phyloP scores from a whole-genome alignment of 2,797 vertebrate genomes.

The Benthosema pterotum region DNA sequence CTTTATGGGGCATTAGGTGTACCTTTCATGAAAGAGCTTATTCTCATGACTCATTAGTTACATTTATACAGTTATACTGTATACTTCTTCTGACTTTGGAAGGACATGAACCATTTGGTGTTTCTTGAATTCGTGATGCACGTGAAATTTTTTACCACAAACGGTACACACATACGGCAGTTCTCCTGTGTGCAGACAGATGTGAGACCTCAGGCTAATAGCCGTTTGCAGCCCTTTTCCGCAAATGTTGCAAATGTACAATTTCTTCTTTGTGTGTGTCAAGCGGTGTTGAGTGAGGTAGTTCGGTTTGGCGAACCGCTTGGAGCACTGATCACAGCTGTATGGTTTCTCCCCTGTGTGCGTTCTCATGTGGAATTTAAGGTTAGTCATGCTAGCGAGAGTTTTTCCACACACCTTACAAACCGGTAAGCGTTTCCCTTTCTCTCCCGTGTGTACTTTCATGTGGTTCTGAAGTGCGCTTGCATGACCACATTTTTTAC shows the following conservation, averaged over 20 bases:
- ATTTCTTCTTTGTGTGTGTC: conserved; percentile 47
- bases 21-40: no score
- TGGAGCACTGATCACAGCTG: conserved; percentile 51
- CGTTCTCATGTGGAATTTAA: conserved; percentile 59
- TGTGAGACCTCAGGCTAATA: conserved; percentile 54
- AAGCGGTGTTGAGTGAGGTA: conserved; percentile 52
- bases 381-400: conserved; percentile 39
- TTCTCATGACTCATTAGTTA: no score
- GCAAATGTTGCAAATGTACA: conserved; percentile 62
- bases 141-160: conserved; percentile 41
- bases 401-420: conserved; percentile 52
- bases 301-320: conserved; percentile 61
- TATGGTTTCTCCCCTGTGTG: conserved; percentile 59
- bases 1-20: no score
- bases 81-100: not conserved
- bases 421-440: conserved; percentile 31
- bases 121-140: conserved; percentile 24
- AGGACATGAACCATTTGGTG: conserved; percentile 41
- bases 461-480: conserved; percentile 68
- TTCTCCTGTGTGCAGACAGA: conserved; percentile 52
- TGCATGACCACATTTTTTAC: conserved; percentile 65
- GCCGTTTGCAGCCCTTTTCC: conserved; percentile 50
- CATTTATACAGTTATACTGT: no score
- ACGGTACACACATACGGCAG: conserved; percentile 28
- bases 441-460: conserved; percentile 61